Evolutionary conservation across 2,888 invertebrate species (phyloP), one percentile per base, ranked within the genome.

Genomic region (Pseudococcus longispinus): DNA sequence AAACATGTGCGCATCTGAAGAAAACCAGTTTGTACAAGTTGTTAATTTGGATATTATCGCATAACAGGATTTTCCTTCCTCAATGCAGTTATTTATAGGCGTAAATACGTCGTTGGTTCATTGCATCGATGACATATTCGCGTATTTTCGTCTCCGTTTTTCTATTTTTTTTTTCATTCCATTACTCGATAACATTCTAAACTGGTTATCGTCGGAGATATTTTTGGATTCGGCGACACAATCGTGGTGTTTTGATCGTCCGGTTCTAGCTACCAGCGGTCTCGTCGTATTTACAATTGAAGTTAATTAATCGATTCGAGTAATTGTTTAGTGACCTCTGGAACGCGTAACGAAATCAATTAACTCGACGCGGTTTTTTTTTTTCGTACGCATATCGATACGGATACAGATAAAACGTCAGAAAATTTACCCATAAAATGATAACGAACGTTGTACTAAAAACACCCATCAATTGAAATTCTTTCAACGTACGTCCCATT

Each of bases 11-110:
- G 77, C 29, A 80, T 80, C 60, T 42, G 8, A 9, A 65, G 18
- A 29, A 80, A 80, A 80, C 77, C 77, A 80, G 77, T 80, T 80
- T 80, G 42, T 80, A 80, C 77, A 80, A 80, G 77, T 80, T 80
- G 74, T 74, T 74, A 74, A 80, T 80, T 80, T 80, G 77, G 77
- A 80, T 80, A 80, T 80, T 80, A 80, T 80, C 77, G 77, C 77
- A 80, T 80, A 80, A 80, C 77, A 80, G 77, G 77, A 80, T 80
- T 80, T 80, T 80, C 77, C 77, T 80, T 80, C 77, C 77, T 80
- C 70, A 70, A 80, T 80, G 77, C 77, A 80, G 77, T 80, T 80
- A 80, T 80, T 80, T 80, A 80, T 80, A 80, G 77, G 77, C 42
- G 20, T 80, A 80, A 80, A 80, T 42, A 2, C 42, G 77, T 23